Conservation (phyloP, 1,140 invertebrate genomes). For the Dysdera silvatica region DNA sequence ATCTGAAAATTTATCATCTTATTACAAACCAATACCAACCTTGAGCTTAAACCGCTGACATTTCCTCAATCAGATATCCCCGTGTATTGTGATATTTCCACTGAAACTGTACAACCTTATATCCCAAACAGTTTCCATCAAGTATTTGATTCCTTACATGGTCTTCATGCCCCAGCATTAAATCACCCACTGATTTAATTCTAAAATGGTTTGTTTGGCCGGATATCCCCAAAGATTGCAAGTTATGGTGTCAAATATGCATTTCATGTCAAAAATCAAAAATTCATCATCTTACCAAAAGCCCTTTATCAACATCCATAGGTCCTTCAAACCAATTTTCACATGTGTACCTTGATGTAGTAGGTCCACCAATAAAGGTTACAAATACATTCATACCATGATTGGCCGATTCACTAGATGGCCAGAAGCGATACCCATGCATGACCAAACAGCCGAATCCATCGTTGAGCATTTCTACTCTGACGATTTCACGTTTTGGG, state of each 20-base stretch:
- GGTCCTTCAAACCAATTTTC: background rate
- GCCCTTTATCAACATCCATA: background rate
- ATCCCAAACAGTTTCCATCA: slow-evolving; percentile 4
- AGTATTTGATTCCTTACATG: slow-evolving; percentile 4
- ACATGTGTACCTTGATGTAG: background rate
- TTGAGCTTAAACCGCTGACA: background rate
- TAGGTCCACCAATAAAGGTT: background rate
- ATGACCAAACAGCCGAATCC: background rate
- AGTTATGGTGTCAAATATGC: background rate
- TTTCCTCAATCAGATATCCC: background rate
- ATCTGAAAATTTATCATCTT: too few relatives aligned
- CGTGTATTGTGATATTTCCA: slow-evolving; percentile 6
- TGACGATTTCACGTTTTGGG: background rate
- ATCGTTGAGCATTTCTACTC: background rate
- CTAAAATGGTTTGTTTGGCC: background rate
- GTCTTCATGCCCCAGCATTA: slow-evolving; percentile 3
- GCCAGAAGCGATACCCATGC: background rate
- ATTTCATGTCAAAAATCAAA: background rate
- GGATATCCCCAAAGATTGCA: background rate
- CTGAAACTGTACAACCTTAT: background rate
- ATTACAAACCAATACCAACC: background rate
- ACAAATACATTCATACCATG: background rate
- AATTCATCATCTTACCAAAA: background rate
- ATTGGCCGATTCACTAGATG: background rate
- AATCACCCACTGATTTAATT: slow-evolving; percentile 4